A percentile compares a stretch with the other conserved stretches of the same genome.
Evolutionary conservation across 2,888 invertebrate species (phyloP).

Genomic region (Helleia helle): DNA sequence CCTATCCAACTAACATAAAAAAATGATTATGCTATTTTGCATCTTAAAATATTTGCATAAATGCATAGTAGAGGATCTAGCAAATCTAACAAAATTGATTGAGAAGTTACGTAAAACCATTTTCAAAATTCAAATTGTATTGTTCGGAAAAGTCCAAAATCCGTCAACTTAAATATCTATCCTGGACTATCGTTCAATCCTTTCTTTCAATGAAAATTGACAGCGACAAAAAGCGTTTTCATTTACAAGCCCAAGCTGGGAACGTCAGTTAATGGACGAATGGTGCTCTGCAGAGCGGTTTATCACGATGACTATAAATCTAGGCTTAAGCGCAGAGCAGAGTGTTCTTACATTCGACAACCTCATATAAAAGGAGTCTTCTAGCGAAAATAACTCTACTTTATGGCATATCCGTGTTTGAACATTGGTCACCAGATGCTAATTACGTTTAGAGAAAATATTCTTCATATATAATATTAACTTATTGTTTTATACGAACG

Average conservation of each 20-base stretch:
- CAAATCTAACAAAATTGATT: too few relatives aligned
- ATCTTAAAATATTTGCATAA: too few relatives aligned
- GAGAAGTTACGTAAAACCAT: too few relatives aligned
- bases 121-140: too few relatives aligned
- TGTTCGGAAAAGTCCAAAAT: too few relatives aligned
- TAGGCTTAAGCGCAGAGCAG: constrained; percentile 32
- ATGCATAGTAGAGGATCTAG: too few relatives aligned
- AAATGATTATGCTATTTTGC: too few relatives aligned
- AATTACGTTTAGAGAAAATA: too few relatives aligned
- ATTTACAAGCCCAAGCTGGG: constrained; percentile 29
- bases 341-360: constrained; percentile 38
- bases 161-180: constrained; percentile 2
- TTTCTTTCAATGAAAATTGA: constrained; percentile 22
- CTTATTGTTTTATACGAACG: too few relatives aligned
- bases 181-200: constrained; percentile 7
- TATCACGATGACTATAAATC: constrained; percentile 62
- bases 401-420: not conserved
- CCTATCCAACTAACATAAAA: too few relatives aligned
- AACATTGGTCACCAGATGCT: not conserved
- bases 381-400: not conserved
- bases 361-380: constrained; percentile 21
- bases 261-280: constrained; percentile 47
- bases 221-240: constrained; percentile 34
- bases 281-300: constrained; percentile 46
- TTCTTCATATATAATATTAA: too few relatives aligned